Base-by-base conservation (phyloP, 2,888 invertebrate genomes). In the Heteromyza rotundicornis region DNA sequence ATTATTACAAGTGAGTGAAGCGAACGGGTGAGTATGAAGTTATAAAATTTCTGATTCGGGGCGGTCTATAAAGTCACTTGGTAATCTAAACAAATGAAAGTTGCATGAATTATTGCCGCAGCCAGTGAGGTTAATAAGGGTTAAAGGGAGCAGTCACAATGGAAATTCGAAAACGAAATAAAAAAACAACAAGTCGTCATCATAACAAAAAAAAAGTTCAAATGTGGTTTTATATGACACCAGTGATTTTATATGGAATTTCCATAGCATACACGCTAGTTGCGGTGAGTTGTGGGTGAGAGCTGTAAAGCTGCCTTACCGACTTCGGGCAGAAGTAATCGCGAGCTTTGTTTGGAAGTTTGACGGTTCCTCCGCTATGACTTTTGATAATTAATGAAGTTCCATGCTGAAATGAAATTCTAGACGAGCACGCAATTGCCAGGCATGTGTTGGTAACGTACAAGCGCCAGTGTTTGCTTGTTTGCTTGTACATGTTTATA, bases 21-120 rank as follows among this genome's bases (percentile, higher is more conserved):
- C 19, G 19, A 8, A 19, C n/a, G 19, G 19, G 14, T 47, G 12
- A 12, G 32, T 32, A 32, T 5, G 32, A 8, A 32, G 32, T 5
- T 32, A 32, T 32, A 12, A 32, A 32, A 32, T 32, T 32, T 12
- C 5, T 32, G 32, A 32, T 32, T 8, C 44, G 5, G n/a, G 66
- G 62, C 67, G 70, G n/a, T n/a, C n/a, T n/a, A 66, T 75, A 68
- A 68, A 75, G 32, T n/a, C n/a, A n/a, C n/a, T 74, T 74, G 68
- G 68, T 76, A 77, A 77, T 75, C 74, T 75, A 75, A 77, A 73
- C 77, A 75, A 75, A 75, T 74, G 74, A 76, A 75, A 76, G 72
- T 75, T 40, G 74, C 67, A 74, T 74, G 71, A 74, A 66, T 74
- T 74, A 74, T 74, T 66, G 68, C 64, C 50, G 57, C 47, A 47